phyloP scores from a whole-genome alignment of 2,888 invertebrate genomes.

The Heterodera filipjevi region DNA sequence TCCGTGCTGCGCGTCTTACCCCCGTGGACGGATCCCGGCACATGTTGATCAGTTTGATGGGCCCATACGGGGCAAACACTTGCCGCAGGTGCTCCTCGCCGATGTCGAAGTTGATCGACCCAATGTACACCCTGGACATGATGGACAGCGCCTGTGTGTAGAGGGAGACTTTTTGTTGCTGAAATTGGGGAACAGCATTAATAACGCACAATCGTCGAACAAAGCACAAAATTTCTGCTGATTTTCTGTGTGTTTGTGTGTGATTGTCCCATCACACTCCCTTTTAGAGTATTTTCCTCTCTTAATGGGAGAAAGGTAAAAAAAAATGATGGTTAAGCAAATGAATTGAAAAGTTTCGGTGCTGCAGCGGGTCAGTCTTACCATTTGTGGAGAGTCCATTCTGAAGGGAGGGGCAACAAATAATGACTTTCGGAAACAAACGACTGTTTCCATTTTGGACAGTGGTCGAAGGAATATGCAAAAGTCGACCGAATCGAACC shows the following conservation, averaged over 20 bases:
- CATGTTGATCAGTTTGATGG: slow-evolving; percentile 75
- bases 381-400: slow-evolving; percentile 23
- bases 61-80: slow-evolving; percentile 95
- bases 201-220: slow-evolving; percentile 1
- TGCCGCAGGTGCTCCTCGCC: slow-evolving; percentile 97
- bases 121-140: slow-evolving; percentile 95
- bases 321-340: background rate
- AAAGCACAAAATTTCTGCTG: slow-evolving; percentile 17
- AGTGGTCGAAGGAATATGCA: background rate
- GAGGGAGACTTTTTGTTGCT: slow-evolving; percentile 83
- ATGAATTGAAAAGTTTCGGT: background rate
- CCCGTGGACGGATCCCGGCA: slow-evolving; percentile 90
- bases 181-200: slow-evolving; percentile 66
- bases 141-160: slow-evolving; percentile 81
- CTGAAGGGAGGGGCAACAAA: slow-evolving; percentile 26
- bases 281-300: slow-evolving; percentile 9
- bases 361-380: slow-evolving; percentile 23
- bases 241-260: slow-evolving; percentile 12
- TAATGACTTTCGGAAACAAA: slow-evolving; percentile 20
- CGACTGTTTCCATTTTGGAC: slow-evolving; percentile 6
- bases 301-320: slow-evolving; percentile 3
- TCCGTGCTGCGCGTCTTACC: slow-evolving; percentile 44
- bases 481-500: background rate
- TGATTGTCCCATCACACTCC: slow-evolving; percentile 10
- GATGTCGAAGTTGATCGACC: slow-evolving; percentile 97